These are phyloP conservation scores for Sebastes nivosus DNA, from an alignment of 2,797 vertebrate genomes.

Conservation along the genomic window DNA sequence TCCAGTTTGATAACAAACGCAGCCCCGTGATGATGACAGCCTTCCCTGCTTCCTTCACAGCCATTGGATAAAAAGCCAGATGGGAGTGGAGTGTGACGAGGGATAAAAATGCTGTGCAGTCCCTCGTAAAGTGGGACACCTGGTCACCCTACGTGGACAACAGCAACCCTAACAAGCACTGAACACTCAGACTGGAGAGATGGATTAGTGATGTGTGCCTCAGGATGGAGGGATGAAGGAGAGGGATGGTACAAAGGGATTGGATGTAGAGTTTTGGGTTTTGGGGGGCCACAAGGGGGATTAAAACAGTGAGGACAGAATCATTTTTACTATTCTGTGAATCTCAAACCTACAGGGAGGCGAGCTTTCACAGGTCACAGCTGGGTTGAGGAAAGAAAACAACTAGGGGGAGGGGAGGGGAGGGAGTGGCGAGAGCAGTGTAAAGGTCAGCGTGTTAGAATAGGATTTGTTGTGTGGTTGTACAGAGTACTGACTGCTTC, in stretches of 20 bases:
- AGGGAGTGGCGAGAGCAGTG: neutral
- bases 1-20: no score
- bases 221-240: conserved; percentile 42
- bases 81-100: no score
- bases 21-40: no score
- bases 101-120: no score
- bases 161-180: conserved; percentile 29
- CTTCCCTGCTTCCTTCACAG: no score
- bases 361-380: conserved; percentile 22
- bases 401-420: neutral
- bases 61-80: no score
- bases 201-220: conserved; percentile 56
- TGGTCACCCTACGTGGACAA: conserved; percentile 10
- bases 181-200: conserved; percentile 42
- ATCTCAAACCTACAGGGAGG: neutral
- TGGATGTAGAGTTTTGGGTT: conserved; percentile 20
- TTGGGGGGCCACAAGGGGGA: conserved; percentile 2
- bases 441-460: conserved; percentile 41
- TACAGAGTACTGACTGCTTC: neutral
- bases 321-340: conserved; percentile 1
- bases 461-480: conserved; percentile 23
- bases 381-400: neutral
- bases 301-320: conserved; percentile 34
- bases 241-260: conserved; percentile 22
- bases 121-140: no score